Base-by-base conservation (phyloP, 2,113 vertebrate genomes). In the Puffinus mauretanicus region DNA sequence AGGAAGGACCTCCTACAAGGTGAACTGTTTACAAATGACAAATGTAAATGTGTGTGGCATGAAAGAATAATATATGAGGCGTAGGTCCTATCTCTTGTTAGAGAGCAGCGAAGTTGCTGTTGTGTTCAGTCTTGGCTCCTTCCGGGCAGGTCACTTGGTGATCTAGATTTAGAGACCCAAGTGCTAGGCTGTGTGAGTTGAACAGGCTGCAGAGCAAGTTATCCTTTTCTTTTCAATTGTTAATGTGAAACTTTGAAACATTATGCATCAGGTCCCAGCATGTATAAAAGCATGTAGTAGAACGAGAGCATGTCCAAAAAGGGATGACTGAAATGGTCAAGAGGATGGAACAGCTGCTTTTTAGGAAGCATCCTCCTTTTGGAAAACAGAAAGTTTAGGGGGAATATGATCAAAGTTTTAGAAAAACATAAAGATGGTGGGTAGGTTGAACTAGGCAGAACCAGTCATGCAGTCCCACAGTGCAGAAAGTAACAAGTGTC, bases 101-200 rank as follows among this genome's bases (percentile, higher is more conserved):
- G 61, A 66, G 44, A 40, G 36, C n/a, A 47, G 24, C 47, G 46
- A 58, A 83, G 13, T 54, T 82, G 44, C n/a, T 77, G 6, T 47
- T 69, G 4, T 0, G 0, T 72, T 80, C 10, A 51, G 26, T 62
- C 16, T 12, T 58, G 24, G n/a, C 19, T 60, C 4, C 40, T 10
- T 54, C 42, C 4, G 5, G 29, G 11, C 2, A 4, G 8, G 25
- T 66, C 34, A 18, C 36, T 66, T 42, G 22, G 6, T 47, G 29
- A 81, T 57, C 16, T 47, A 26, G 34, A n/a, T 46, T 32, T 55
- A n/a, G 27, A 52, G 38, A 22, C 58, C 29, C 27, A 38, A 38
- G 51, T 38, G 26, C 47, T 51, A 76, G 47, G 42, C 46, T 77
- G 16, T 22, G 25, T 9, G 29, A 34, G 64, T 24, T 62, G 51